These are phyloP conservation scores for Entosphenus tridentatus DNA, from an alignment of 2,113 vertebrate genomes.

Conservation along the genomic window DNA sequence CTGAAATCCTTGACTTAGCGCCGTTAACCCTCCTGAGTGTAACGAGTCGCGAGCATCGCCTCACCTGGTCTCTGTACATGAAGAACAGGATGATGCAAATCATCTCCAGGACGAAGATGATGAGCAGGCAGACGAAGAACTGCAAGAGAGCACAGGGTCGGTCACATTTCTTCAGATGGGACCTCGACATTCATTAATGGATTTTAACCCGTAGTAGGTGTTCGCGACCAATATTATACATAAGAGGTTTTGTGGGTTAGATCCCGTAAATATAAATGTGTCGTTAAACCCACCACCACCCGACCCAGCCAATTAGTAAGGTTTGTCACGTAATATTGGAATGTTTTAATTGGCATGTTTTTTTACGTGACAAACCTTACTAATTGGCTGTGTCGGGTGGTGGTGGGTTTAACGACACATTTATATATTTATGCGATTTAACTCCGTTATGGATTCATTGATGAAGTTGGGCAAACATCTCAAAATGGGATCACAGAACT, in stretches of 20 bases:
- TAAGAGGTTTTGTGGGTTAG: not conserved
- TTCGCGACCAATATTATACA: not conserved
- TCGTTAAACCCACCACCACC: not conserved
- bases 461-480: no score
- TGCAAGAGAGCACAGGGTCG: constrained; percentile 24
- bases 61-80: constrained; percentile 72
- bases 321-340: not conserved
- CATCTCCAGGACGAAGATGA: constrained; percentile 75
- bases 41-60: constrained; percentile 13
- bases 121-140: constrained; percentile 80
- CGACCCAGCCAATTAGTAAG: not conserved
- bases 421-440: no score
- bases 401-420: no score
- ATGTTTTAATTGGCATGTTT: no score
- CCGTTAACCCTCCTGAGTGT: no score
- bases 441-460: no score
- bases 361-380: no score
- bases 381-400: no score
- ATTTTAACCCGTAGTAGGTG: not conserved
- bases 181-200: no score
- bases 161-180: no score
- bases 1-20: no score
- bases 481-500: no score
- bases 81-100: constrained; percentile 70
- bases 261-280: not conserved